Conservation (phyloP, 2,797 vertebrate genomes). For the Arrhamphus sclerolepis region DNA sequence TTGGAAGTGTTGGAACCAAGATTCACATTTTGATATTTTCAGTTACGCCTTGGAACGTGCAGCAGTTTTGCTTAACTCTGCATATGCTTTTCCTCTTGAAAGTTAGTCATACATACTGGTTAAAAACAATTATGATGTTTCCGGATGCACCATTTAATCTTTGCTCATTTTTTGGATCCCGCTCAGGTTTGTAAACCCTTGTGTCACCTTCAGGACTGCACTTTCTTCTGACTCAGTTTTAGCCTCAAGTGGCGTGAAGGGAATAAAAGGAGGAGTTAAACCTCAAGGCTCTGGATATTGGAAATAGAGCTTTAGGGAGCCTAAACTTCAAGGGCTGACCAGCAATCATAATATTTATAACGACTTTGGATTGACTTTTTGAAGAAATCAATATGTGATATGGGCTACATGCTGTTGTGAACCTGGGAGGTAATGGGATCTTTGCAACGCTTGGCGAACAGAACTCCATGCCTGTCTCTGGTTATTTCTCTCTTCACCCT, state of each 20-base stretch:
- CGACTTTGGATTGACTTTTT: constrained; percentile 79
- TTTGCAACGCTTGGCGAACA: constrained; percentile 77
- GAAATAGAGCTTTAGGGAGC: constrained; percentile 49
- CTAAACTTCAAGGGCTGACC: constrained; percentile 63
- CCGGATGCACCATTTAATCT: constrained; percentile 12
- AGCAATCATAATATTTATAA: constrained; percentile 82
- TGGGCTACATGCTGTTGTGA: constrained; percentile 72
- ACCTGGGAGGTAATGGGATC: constrained; percentile 76
- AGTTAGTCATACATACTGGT: constrained; percentile 19
- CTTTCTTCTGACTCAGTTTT: constrained; percentile 23
- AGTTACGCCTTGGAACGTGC: constrained; percentile 22
- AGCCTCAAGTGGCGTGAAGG: constrained; percentile 23
- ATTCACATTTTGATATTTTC: constrained; percentile 63
- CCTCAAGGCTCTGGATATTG: constrained; percentile 37
- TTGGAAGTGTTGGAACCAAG: constrained; percentile 50
- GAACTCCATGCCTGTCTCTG: constrained; percentile 66
- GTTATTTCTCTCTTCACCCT: constrained; percentile 62
- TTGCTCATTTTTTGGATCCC: constrained; percentile 10
- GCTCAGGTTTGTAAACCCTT: constrained; percentile 4
- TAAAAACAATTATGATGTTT: constrained; percentile 1
- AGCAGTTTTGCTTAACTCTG: constrained; percentile 16
- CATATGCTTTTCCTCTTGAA: constrained; percentile 15
- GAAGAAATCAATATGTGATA: constrained; percentile 82
- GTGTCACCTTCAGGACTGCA: constrained; percentile 27
- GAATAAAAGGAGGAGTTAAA: constrained; percentile 32